phyloP scores from a whole-genome alignment of 2,113 vertebrate species.

The Diphyllodes magnificus region DNA sequence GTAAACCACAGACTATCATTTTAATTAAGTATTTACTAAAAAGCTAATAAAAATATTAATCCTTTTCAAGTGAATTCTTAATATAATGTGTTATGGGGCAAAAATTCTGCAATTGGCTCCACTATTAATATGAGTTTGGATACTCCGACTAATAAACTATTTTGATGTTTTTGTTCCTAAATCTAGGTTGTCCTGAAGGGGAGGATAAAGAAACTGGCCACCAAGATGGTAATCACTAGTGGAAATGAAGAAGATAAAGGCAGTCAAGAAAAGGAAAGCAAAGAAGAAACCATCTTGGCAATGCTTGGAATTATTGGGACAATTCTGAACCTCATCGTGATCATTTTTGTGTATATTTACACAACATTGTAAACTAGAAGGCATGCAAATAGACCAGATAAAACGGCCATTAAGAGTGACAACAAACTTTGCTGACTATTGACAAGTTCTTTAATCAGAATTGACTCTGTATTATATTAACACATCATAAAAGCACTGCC shows the following conservation, averaged over 20 bases:
- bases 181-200: constrained; percentile 82
- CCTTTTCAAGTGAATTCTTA: not conserved
- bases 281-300: constrained; percentile 93
- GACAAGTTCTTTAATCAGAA: constrained; percentile 27
- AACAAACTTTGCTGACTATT: constrained; percentile 29
- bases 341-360: constrained; percentile 99
- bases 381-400: constrained; percentile 4
- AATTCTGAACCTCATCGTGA: constrained; percentile 93
- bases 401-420: constrained; percentile 6
- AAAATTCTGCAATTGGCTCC: not conserved
- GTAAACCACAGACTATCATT: not conserved
- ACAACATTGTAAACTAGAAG: constrained; percentile 82
- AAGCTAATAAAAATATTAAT: not conserved
- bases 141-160: not conserved
- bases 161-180: constrained; percentile 39
- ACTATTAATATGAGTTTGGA: not conserved
- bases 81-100: not conserved
- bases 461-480: constrained; percentile 61
- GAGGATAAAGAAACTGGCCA: constrained; percentile 83
- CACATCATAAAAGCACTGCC: constrained; percentile 45
- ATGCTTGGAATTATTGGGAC: constrained; percentile 97
- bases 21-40: not conserved
- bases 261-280: constrained; percentile 92
- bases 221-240: constrained; percentile 96
- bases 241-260: constrained; percentile 90